Percentiles rank a stretch among this genome's conserved stretches.
These are phyloP conservation scores for Nannobrachium achirus DNA, from an alignment of 2,113 vertebrate genomes.

Conservation along the genomic window DNA sequence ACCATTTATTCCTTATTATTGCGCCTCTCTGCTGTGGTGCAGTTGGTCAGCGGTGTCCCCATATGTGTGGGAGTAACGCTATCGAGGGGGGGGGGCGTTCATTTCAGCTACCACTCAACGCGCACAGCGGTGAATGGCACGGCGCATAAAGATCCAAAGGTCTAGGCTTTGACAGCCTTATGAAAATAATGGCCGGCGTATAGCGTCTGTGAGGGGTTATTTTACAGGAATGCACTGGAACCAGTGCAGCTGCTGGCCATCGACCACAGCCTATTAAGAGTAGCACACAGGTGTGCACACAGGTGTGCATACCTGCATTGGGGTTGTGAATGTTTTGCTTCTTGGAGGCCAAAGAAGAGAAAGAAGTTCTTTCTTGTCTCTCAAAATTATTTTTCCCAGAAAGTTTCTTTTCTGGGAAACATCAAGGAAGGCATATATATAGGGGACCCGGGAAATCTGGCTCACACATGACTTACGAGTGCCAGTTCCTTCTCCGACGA, in stretches of 20 bases:
- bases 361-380: not conserved
- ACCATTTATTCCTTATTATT: not conserved
- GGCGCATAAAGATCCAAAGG: not conserved
- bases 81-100: not conserved
- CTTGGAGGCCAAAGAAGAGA: slow-evolving; percentile 3
- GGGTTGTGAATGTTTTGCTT: slow-evolving; percentile 29
- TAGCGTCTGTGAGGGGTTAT: not conserved
- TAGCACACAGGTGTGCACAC: slow-evolving; percentile 51
- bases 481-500: slow-evolving; percentile 31
- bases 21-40: not conserved
- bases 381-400: slow-evolving; percentile 11
- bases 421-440: not conserved
- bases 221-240: slow-evolving; percentile 17
- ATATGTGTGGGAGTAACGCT: not conserved
- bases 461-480: slow-evolving; percentile 48
- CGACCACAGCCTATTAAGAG: slow-evolving; percentile 15
- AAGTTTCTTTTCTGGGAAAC: slow-evolving; percentile 4
- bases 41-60: not conserved
- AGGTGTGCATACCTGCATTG: slow-evolving; percentile 51
- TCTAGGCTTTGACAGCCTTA: not conserved
- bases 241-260: slow-evolving; percentile 11
- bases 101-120: not conserved
- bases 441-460: slow-evolving; percentile 32
- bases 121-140: not conserved
- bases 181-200: slow-evolving; percentile 14